Base-by-base conservation (phyloP, 2,113 vertebrate species). In the Lanius collurio region DNA sequence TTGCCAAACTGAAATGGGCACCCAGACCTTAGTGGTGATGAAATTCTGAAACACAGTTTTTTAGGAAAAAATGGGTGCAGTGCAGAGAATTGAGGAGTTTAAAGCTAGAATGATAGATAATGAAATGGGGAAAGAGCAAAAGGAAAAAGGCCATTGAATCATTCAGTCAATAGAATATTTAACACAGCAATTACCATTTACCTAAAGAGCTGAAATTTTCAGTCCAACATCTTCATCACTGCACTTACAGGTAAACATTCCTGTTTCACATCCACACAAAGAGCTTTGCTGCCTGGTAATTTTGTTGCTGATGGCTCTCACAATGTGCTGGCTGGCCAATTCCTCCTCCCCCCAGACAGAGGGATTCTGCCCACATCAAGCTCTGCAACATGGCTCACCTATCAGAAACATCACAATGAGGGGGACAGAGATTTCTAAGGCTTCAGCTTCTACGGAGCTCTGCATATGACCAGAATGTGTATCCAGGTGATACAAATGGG, bases 211-310 rank as follows among this genome's bases (percentile, higher is more conserved):
- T 79, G 7, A 76, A 68, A n/a, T 82, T 82, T 71, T 46, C n/a
- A 63, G 39, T 31, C 20, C 11, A 39, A 14, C 47, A 83, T 5
- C 20, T 93, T 60, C 12, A 13, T 79, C 11, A 12, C 4, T 39
- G 21, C 5, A 6, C 7, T 63, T 70, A 26, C 2, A 47, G 39
- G 14, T 9, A 26, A 21, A 14, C 1, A 26, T 31, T 19, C 22
- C 5, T 52, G 1, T 62, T 49, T 30, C 13, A 9, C 2, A 7
- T 14, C 41, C 44, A 47, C 21, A 37, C 35, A 35, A 44, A 78
- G 44, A 26, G 1, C 33, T 46, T 84, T 57, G 22, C 21, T 52
- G 7, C 14, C 28, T 2, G 0, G 8, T 5, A 75, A 33, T 13
- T 35, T 7, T n/a, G 21, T 7, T 52, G 21, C 19, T 70, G 20